Evolutionary conservation across 1,140 invertebrate genomes (phyloP).

Genomic region (Magallana gigas): DNA sequence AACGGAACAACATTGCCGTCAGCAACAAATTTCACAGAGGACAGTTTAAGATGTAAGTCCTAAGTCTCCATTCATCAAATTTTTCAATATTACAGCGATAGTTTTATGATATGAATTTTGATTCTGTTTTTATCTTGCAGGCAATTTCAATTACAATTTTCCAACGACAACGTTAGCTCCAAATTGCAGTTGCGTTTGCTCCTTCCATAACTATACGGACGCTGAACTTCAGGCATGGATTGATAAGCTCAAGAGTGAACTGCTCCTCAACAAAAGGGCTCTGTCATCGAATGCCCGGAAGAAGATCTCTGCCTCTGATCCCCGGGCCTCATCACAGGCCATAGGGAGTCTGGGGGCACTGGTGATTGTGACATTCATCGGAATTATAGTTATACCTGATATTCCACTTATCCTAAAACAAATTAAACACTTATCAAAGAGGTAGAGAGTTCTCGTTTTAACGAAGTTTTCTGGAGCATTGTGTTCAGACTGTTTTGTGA

Average conservation of each 20-base stretch:
- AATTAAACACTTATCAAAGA: conserved; percentile 1
- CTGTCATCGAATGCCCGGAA: conserved; percentile 15
- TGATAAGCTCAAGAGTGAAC: neutral
- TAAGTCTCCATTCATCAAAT: neutral
- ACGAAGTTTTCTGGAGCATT: too few species aligned
- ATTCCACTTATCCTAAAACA: neutral
- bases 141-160: neutral
- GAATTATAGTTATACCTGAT: conserved; percentile 24
- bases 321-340: neutral
- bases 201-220: neutral
- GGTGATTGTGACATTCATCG: neutral
- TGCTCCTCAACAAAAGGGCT: neutral
- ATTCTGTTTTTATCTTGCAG: neutral
- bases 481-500: too few species aligned
- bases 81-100: too few species aligned
- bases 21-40: neutral
- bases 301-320: conserved; percentile 22
- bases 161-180: conserved; percentile 6
- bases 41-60: neutral
- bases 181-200: neutral
- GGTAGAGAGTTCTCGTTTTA: neutral
- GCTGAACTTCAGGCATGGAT: neutral
- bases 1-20: neutral
- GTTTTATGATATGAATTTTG: too few species aligned
- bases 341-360: conserved; percentile 3